Evolutionary conservation across 2,113 vertebrate genomes (phyloP), one percentile per base, ranked within the genome.

Genomic region (Alectura lathami): DNA sequence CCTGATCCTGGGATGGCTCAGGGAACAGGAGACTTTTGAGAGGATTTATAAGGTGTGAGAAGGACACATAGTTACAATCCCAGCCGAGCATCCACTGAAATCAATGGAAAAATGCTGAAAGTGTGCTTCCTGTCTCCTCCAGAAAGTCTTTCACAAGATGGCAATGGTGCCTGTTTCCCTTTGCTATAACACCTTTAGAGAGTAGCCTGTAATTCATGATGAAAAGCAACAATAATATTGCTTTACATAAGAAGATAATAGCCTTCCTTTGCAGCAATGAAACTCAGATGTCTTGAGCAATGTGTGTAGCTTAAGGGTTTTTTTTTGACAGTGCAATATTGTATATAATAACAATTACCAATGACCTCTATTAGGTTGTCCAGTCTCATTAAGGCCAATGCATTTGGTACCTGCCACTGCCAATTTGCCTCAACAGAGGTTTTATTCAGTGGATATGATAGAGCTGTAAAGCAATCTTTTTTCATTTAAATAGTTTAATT

Each of bases 401-500:
- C 97, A 98, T 98, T 98, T 96, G 97, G 98, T 98, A 98, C 96
- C 98, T 99, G 99, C 99, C 99, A 99, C 94, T 95, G 98, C 97
- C 98, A 98, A 99, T 99, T 98, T 99, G 97, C 98, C 98, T 99
- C 99, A 99, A 98, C 97, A 97, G 97, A 98, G 97, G 96, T 97
- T 98, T 98, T 98, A 98, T 99, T 99, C 98, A 98, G 98, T 98
- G 97, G 98, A 98, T 98, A 98, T 99, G 99, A 99, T 98, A 98
- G 98, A 98, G 98, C 98, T 98, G 98, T 99, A 98, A 98, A 98
- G 98, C 99, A 99, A 99, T 99, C 98, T 98, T 98, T 98, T 98
- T 98, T 98, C 98, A 98, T 99, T 98, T 98, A 98, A 99, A 98
- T 98, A 98, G 98, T 99, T 99, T 99, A 98, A 99, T 99, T 99